A percentile compares a stretch with the other conserved stretches of the same genome.
Conservation (phyloP, 2,113 vertebrate species). For the Corapipo altera region DNA sequence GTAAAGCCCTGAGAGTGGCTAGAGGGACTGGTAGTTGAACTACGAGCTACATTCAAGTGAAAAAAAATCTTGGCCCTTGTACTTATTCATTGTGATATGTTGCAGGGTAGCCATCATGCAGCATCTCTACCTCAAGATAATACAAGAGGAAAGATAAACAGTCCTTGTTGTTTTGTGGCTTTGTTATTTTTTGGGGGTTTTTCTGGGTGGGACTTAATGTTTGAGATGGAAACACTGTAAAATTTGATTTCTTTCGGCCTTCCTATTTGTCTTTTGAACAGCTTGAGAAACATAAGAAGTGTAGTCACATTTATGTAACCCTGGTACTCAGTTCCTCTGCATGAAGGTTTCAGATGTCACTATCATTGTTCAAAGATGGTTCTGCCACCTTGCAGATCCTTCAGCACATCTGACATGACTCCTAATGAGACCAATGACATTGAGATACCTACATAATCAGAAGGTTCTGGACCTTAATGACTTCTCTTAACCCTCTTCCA, state of each 20-base stretch:
- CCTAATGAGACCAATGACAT: neutral
- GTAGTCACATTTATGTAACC: neutral
- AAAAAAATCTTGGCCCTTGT: neutral
- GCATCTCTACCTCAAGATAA: neutral
- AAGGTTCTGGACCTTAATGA: neutral
- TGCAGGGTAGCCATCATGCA: neutral
- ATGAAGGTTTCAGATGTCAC: neutral
- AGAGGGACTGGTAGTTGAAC: neutral
- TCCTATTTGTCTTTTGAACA: neutral
- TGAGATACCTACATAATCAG: neutral
- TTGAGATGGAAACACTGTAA: neutral
- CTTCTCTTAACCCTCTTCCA: neutral
- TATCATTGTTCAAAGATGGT: neutral
- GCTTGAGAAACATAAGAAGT: neutral
- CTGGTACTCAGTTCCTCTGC: neutral
- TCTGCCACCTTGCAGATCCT: neutral
- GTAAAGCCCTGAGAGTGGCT: neutral
- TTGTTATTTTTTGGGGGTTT: no score
- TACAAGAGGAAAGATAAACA: neutral
- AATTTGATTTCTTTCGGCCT: neutral
- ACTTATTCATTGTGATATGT: neutral
- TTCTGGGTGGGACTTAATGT: neutral
- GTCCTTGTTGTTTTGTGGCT: neutral
- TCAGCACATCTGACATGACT: neutral
- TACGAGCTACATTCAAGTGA: neutral